Conservation (phyloP, 2,113 vertebrate species). For the Calidris pygmaea region DNA sequence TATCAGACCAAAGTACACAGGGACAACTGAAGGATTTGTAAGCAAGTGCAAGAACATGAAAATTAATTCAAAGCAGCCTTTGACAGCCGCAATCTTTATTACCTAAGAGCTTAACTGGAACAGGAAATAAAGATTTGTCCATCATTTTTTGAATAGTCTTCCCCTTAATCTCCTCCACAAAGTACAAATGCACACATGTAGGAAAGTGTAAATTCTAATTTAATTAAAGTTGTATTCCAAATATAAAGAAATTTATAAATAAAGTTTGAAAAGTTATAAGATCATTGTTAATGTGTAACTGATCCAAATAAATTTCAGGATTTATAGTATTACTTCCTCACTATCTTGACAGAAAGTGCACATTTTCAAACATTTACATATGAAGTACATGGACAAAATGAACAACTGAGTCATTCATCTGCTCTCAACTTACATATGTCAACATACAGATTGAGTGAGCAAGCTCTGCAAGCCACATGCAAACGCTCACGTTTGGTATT, state of each 20-base stretch:
- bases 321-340: not conserved
- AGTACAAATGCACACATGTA: not conserved
- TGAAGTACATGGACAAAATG: not conserved
- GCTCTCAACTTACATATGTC: not conserved
- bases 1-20: not conserved
- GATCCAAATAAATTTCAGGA: not conserved
- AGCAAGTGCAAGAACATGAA: not conserved
- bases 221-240: not conserved
- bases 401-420: not conserved
- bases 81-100: not conserved
- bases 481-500: not conserved
- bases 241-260: not conserved
- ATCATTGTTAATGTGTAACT: not conserved
- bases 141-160: not conserved
- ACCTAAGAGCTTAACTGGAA: not conserved
- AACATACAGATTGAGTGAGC: not conserved
- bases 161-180: not conserved
- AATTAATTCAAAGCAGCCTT: not conserved
- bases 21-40: not conserved
- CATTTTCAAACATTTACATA: not conserved
- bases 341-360: not conserved
- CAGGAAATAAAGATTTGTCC: not conserved
- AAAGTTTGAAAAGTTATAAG: not conserved
- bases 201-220: not conserved
- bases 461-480: not conserved